These are phyloP conservation scores for Dromiciops gliroides DNA, from an alignment of 2,113 vertebrate genomes.

Conservation along the genomic window DNA sequence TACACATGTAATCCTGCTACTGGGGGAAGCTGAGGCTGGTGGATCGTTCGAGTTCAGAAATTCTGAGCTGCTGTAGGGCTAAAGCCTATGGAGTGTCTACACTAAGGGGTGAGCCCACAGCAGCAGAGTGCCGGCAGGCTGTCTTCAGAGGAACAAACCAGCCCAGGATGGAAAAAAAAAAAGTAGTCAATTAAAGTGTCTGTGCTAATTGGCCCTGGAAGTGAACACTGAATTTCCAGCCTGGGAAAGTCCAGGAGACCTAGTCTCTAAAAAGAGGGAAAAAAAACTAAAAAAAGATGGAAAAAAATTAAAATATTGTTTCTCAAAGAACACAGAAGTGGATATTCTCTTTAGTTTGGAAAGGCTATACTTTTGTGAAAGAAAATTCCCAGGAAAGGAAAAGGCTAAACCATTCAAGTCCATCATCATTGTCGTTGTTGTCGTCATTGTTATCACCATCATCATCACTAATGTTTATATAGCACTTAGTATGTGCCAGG, in stretches of 20 bases:
- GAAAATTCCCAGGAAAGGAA: neutral
- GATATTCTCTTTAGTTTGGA: slow-evolving; percentile 37
- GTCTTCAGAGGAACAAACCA: neutral
- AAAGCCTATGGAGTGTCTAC: neutral
- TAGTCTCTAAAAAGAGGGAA: neutral
- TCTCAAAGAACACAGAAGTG: slow-evolving; percentile 16
- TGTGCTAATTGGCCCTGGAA: neutral
- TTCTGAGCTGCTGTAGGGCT: neutral
- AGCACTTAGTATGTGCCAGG: neutral
- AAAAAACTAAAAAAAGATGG: neutral
- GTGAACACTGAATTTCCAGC: neutral
- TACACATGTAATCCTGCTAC: neutral
- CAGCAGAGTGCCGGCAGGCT: neutral
- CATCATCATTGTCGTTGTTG: accelerated
- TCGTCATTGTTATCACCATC: neutral
- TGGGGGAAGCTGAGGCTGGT: neutral
- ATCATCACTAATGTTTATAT: neutral
- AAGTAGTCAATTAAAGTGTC: neutral
- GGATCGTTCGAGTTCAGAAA: neutral
- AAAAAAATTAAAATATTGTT: slow-evolving; percentile 32
- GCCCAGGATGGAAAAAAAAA: neutral
- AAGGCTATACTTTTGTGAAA: slow-evolving; percentile 28
- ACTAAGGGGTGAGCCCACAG: neutral
- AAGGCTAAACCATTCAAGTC: neutral
- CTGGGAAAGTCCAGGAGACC: neutral